Evolutionary conservation across 2,113 vertebrate species (phyloP), one percentile per base, ranked within the genome.

Genomic region (Ahaetulla prasina): DNA sequence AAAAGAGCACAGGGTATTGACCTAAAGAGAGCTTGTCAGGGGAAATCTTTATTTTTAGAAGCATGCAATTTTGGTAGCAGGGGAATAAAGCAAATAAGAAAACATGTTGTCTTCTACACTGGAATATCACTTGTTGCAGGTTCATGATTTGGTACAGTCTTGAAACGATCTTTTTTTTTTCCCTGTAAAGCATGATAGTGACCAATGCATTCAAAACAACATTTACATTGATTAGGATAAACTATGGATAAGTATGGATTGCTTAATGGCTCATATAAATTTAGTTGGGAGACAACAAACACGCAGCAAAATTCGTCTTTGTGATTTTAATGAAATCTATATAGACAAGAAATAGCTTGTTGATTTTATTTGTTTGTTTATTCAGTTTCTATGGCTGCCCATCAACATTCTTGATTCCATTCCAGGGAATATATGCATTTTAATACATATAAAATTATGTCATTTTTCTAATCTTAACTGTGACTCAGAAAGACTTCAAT

Each of bases 1-100:
- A 2, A 85, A 89, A 85, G 22, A 89, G 43, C 87, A 20, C 5
- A 18, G 14, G 60, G 25, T 86, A 63, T 90, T 63, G 54, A 25
- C 9, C 80, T 35, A 86, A 86, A 50, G 74, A 90, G 16, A 22
- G 68, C 4, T 43, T 9, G 3, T 86, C 88, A 52, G 10, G 88
- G 80, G 45, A 92, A 92, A 86, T 50, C 6, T 92, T 30, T 92
- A 85, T 92, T 63, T 89, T 90, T 92, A 86, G 92, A 92, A 52
- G 45, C 74, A 86, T 85, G 55, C 45, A 50, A 49, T 63, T 35
- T 86, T 53, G 74, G 63, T 50, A 86, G 27, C 80, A 50, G 22
- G 68, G 74, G 88, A 92, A 89, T 85, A 43, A 84, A 92, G 54
- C 30, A 84, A 55, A 89, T 35, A 52, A 90, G 80, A 92, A 92